phyloP scores from a whole-genome alignment of 1,140 invertebrate genomes.

The Pachyrhynchus sulphureomaculatus region DNA sequence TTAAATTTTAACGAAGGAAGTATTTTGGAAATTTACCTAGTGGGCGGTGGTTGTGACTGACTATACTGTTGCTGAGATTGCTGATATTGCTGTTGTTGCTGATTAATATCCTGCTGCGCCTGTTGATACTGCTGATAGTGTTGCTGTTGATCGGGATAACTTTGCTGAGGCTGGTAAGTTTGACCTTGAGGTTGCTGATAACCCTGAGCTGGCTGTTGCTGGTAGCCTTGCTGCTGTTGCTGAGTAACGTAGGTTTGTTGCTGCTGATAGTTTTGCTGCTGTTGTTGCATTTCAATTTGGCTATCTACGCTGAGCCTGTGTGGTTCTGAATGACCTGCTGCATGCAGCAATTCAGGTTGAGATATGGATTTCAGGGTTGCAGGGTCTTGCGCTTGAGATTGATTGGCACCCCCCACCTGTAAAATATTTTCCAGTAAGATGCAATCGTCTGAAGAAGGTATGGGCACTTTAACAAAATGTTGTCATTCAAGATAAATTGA shows the following conservation, averaged over 20 bases:
- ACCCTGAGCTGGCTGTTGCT: slow-evolving; percentile 14
- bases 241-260: slow-evolving; percentile 31
- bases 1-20: too few species aligned
- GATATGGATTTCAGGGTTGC: slow-evolving; percentile 40
- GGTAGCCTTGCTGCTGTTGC: slow-evolving; percentile 13
- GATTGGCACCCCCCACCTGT: slow-evolving; percentile 10
- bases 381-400: slow-evolving; percentile 11
- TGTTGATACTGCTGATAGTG: slow-evolving; percentile 22
- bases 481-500: too few species aligned
- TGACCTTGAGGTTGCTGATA: slow-evolving; percentile 21
- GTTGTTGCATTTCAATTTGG: slow-evolving; percentile 43
- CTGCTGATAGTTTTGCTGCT: slow-evolving; percentile 41
- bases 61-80: slow-evolving; percentile 21
- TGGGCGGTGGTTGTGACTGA: slow-evolving; percentile 18
- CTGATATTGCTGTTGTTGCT: slow-evolving; percentile 23
- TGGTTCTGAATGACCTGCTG: slow-evolving; percentile 32
- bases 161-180: slow-evolving; percentile 9
- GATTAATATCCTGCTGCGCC: slow-evolving; percentile 5
- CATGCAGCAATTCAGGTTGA: slow-evolving; percentile 45
- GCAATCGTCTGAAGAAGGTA: too few species aligned
- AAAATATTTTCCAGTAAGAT: too few species aligned
- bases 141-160: slow-evolving; percentile 11
- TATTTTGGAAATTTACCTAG: background rate
- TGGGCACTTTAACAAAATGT: too few species aligned
- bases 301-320: slow-evolving; percentile 47